Conservation (phyloP, 2,888 invertebrate species). For the Plutella xylostella region DNA sequence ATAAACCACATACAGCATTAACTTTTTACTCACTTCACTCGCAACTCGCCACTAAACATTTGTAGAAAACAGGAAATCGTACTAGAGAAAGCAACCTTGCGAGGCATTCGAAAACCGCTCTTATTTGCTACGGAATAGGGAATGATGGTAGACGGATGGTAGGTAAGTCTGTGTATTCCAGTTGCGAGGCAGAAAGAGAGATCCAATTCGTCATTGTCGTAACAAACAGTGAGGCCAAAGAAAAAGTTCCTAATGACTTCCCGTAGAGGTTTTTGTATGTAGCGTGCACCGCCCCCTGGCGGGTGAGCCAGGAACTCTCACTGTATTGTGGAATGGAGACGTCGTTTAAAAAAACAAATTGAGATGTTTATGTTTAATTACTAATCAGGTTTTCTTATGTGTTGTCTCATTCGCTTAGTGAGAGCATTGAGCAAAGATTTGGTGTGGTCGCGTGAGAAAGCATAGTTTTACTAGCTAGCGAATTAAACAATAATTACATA, state of each 20-base stretch:
- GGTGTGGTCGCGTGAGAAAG: too few species aligned
- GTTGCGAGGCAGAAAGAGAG: neutral
- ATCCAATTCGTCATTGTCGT: slow-evolving; percentile 38
- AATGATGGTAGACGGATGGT: too few species aligned
- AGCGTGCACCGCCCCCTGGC: slow-evolving; percentile 6
- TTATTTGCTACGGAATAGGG: neutral
- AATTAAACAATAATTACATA: too few species aligned
- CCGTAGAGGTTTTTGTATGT: slow-evolving; percentile 25
- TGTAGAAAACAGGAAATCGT: neutral
- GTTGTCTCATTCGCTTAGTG: too few species aligned
- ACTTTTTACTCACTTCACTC: neutral
- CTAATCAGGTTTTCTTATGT: too few species aligned
- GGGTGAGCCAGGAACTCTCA: neutral
- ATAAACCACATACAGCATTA: too few species aligned
- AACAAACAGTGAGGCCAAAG: slow-evolving; percentile 24
- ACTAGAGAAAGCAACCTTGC: neutral
- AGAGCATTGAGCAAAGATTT: too few species aligned
- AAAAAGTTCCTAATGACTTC: slow-evolving; percentile 40
- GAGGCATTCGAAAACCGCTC: too few species aligned
- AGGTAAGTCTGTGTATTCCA: neutral
- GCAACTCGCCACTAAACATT: neutral
- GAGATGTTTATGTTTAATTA: too few species aligned
- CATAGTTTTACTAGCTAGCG: too few species aligned
- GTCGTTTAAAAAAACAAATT: too few species aligned
- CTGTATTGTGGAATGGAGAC: too few species aligned